phyloP scores from a whole-genome alignment of 2,888 invertebrate genomes.

The Coelinius sp. region DNA sequence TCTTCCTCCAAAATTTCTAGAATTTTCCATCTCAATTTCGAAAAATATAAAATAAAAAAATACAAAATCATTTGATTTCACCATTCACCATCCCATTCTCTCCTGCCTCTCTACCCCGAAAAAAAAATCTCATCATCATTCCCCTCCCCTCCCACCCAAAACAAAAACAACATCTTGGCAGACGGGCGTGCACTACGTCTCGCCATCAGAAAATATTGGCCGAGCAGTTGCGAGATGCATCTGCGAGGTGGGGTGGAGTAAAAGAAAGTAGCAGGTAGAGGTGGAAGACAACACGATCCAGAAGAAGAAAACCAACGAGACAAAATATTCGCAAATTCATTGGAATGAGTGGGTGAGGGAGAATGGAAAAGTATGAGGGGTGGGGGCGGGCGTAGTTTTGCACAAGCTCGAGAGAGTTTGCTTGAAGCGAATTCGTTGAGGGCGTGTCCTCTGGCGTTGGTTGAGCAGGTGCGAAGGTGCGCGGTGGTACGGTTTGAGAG shows the following conservation, averaged over 20 bases:
- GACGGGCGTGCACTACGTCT: slow-evolving; percentile 31
- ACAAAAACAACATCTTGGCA: background rate
- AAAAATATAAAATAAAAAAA: background rate
- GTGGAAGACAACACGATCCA: slow-evolving; percentile 35
- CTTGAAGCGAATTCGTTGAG: slow-evolving; percentile 60
- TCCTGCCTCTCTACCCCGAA: background rate
- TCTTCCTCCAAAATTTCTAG: background rate
- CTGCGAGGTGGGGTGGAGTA: slow-evolving; percentile 19
- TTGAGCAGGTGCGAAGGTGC: slow-evolving; percentile 69
- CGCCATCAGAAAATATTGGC: slow-evolving; percentile 16
- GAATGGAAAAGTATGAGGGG: slow-evolving; percentile 13
- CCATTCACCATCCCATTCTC: background rate
- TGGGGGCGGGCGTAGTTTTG: slow-evolving; percentile 57
- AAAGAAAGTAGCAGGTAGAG: slow-evolving; percentile 17
- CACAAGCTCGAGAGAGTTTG: slow-evolving; percentile 53
- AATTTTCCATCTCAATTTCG: background rate
- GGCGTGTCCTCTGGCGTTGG: slow-evolving; percentile 67
- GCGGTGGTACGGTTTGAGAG: slow-evolving; percentile 48
- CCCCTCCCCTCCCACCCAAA: background rate
- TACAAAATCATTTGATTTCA: background rate
- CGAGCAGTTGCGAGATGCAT: background rate
- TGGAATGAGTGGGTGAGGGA: slow-evolving; percentile 14
- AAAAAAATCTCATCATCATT: background rate
- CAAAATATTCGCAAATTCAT: slow-evolving; percentile 20
- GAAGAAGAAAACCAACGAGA: slow-evolving; percentile 52